Conservation (phyloP, 2,797 vertebrate genomes). For the Lepus townsendii region DNA sequence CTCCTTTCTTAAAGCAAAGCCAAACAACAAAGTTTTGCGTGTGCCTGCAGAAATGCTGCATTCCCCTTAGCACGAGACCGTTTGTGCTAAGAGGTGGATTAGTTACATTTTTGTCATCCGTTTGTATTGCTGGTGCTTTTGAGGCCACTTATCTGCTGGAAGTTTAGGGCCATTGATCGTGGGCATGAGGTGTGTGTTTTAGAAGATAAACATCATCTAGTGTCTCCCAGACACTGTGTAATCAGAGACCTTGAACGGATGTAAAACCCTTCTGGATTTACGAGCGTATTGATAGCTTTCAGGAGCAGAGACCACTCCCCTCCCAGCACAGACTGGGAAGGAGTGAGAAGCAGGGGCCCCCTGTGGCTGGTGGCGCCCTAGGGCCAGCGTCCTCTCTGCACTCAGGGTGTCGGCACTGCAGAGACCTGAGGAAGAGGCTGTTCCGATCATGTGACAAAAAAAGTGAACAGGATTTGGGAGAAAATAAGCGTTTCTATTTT, state of each 20-base stretch:
- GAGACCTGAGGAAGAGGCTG: background rate
- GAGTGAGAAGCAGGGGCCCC: background rate
- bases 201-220: slow-evolving; percentile 49
- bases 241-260: background rate
- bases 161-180: slow-evolving; percentile 10
- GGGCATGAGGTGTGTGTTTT: slow-evolving; percentile 19
- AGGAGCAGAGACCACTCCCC: background rate
- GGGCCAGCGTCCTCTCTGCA: too few species aligned
- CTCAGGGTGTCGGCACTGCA: too few species aligned
- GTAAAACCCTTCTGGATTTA: slow-evolving; percentile 54
- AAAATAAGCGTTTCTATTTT: background rate
- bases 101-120: slow-evolving; percentile 40
- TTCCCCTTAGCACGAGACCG: slow-evolving; percentile 11
- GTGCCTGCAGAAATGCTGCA: slow-evolving; percentile 68
- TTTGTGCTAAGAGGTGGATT: slow-evolving; percentile 11
- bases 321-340: background rate
- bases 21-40: background rate
- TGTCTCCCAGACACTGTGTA: slow-evolving; percentile 25
- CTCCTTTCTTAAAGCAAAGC: background rate
- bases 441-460: background rate
- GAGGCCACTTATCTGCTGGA: slow-evolving; percentile 55
- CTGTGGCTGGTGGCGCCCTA: too few species aligned
- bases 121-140: slow-evolving; percentile 60
- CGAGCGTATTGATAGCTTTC: slow-evolving; percentile 52
- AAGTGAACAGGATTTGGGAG: background rate